Conservation (phyloP, 2,888 invertebrate genomes). For the Apodemia mormo region DNA sequence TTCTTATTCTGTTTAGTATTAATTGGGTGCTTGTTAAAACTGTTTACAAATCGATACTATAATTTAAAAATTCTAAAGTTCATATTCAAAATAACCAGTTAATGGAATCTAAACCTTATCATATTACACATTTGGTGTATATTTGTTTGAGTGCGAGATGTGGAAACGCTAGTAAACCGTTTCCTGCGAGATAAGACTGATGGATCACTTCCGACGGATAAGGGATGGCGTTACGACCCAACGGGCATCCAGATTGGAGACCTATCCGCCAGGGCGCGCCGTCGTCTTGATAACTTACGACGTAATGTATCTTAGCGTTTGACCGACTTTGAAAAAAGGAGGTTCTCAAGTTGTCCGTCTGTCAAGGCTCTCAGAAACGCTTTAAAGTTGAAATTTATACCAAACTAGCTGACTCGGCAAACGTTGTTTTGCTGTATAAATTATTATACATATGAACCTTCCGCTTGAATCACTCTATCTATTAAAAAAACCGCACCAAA, state of each 20-base stretch:
- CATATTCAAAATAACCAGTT: not conserved
- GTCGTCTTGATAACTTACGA: not conserved
- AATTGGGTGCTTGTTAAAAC: not conserved
- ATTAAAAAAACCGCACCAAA: too few relatives aligned
- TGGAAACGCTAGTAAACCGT: constrained; percentile 44
- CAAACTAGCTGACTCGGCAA: too few relatives aligned
- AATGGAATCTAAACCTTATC: not conserved
- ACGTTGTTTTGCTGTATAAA: too few relatives aligned
- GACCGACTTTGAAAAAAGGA: too few relatives aligned
- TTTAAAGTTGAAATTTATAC: too few relatives aligned
- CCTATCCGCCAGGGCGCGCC: constrained; percentile 22
- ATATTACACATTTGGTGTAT: constrained; percentile 27
- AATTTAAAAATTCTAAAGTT: constrained; percentile 14
- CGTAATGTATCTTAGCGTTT: not conserved
- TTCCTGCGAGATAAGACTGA: constrained; percentile 74
- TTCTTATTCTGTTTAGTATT: not conserved
- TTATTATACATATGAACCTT: too few relatives aligned
- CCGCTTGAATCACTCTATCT: too few relatives aligned
- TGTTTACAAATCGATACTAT: constrained; percentile 11
- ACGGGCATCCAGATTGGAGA: constrained; percentile 37
- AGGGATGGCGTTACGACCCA: constrained; percentile 44
- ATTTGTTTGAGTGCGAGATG: constrained; percentile 34
- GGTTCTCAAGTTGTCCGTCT: too few relatives aligned
- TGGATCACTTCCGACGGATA: constrained; percentile 73
- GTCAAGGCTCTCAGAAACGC: too few relatives aligned